A percentile compares a stretch with the other conserved stretches of the same genome.
Evolutionary conservation across 2,888 invertebrate genomes (phyloP).

Genomic region (Lasioglossum zephyrum): DNA sequence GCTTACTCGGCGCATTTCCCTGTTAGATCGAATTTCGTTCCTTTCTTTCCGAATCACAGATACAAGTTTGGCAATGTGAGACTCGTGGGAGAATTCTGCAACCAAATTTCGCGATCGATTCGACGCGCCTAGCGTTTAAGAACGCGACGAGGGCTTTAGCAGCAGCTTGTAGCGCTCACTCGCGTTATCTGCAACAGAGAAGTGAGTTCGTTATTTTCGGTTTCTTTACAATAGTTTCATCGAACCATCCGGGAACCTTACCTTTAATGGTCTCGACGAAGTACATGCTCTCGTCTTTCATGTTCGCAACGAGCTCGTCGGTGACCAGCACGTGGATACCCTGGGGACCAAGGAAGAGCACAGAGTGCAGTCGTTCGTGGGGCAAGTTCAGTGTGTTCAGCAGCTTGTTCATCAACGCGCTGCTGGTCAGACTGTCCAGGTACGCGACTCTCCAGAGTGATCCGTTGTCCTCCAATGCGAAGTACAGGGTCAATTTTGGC

Average conservation of each 20-base stretch:
- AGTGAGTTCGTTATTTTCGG: neutral
- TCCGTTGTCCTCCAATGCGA: conserved; percentile 88
- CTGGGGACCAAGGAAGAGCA: conserved; percentile 93
- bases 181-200: conserved; percentile 73
- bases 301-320: conserved; percentile 93
- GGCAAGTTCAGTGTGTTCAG: conserved; percentile 80
- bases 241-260: conserved; percentile 62
- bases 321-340: conserved; percentile 93
- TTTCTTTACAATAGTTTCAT: neutral
- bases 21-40: neutral
- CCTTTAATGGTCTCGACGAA: conserved; percentile 87
- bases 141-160: conserved; percentile 76
- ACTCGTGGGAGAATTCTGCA: conserved; percentile 15
- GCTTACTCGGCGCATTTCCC: neutral
- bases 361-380: conserved; percentile 80
- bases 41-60: conserved; percentile 43
- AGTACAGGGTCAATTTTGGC: conserved; percentile 93
- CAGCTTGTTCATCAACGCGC: conserved; percentile 80
- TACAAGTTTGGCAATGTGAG: conserved; percentile 43
- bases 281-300: conserved; percentile 92
- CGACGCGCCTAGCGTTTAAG: conserved; percentile 35
- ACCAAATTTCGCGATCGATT: conserved; percentile 24
- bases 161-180: conserved; percentile 81
- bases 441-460: conserved; percentile 93
- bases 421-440: conserved; percentile 85